These are phyloP conservation scores for Anoura caudifer DNA, from an alignment of 2,113 vertebrate genomes.

Conservation along the genomic window DNA sequence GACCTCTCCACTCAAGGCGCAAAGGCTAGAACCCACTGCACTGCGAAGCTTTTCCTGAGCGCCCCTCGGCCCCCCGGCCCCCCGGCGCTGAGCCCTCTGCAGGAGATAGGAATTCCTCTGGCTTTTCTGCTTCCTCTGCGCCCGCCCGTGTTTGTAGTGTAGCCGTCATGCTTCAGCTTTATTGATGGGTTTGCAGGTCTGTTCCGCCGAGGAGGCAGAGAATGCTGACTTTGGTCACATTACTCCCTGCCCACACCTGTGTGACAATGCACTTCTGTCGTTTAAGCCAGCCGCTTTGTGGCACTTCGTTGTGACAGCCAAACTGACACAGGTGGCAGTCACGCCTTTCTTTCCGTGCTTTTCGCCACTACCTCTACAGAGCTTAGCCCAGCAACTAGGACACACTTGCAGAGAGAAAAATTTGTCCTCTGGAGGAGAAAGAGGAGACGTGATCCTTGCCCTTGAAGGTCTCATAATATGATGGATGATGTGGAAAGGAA, in stretches of 20 bases:
- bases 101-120: background rate
- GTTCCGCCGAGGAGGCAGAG: background rate
- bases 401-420: background rate
- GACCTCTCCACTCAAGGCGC: background rate
- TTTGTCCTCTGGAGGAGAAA: background rate
- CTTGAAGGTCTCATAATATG: background rate
- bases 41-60: background rate
- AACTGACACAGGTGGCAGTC: background rate
- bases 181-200: background rate
- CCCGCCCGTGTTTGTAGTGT: rapidly evolving
- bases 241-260: background rate
- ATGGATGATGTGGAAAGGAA: background rate
- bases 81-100: background rate
- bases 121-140: background rate
- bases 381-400: background rate
- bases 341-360: background rate
- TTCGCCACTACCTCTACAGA: background rate
- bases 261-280: background rate
- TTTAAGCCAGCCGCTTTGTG: background rate
- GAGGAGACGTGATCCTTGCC: background rate
- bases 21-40: background rate
- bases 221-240: background rate
- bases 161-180: rapidly evolving
- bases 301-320: background rate
- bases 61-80: rapidly evolving